These are phyloP conservation scores for Stichodactyla mertensii DNA, from an alignment of 64 coral and sea anemone genomes.

Conservation along the genomic window DNA sequence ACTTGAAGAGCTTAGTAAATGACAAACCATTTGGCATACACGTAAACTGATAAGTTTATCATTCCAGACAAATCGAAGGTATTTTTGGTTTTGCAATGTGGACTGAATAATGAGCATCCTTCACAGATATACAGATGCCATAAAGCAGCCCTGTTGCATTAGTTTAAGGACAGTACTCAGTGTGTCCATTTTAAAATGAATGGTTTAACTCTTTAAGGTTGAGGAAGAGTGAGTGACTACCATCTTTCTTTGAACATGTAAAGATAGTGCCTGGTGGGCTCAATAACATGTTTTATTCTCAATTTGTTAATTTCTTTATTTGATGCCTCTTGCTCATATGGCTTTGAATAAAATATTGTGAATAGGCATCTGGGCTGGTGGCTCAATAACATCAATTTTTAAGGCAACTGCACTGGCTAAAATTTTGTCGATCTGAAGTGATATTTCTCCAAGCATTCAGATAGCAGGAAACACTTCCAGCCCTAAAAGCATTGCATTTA, in stretches of 20 bases:
- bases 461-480: conserved; percentile 12
- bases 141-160: conserved; percentile 25
- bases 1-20: too few relatives aligned
- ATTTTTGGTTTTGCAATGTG: too few relatives aligned
- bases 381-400: not conserved
- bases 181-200: conserved; percentile 51
- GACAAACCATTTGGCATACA: too few relatives aligned
- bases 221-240: conserved; percentile 30
- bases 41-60: too few relatives aligned
- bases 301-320: conserved; percentile 1
- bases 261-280: conserved; percentile 38
- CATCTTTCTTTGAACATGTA: too few relatives aligned
- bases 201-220: conserved; percentile 33
- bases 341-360: not conserved
- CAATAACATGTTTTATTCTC: conserved; percentile 14
- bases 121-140: conserved; percentile 4
- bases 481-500: not conserved
- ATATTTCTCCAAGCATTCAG: not conserved
- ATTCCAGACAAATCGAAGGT: too few relatives aligned
- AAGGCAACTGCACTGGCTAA: not conserved
- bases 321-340: not conserved
- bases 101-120: too few relatives aligned
- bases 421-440: conserved; percentile 31
- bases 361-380: not conserved
- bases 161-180: conserved; percentile 28